phyloP scores from a whole-genome alignment of 2,797 vertebrate genomes.

The Cirrhinus molitorella region DNA sequence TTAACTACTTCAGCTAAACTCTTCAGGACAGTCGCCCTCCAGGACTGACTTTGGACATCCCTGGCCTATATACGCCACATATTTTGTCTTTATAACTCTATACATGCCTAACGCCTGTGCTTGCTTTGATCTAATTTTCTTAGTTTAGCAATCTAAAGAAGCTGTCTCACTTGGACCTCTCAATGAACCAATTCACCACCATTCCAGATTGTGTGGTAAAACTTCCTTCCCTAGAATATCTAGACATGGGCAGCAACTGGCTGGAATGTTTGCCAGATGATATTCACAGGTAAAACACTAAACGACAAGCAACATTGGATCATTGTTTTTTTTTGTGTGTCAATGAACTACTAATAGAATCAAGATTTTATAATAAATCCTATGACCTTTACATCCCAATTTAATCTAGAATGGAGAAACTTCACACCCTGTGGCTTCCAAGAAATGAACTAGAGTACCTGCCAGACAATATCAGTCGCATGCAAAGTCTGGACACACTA shows the following conservation, averaged over 20 bases:
- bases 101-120: neutral
- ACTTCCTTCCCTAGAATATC: constrained; percentile 90
- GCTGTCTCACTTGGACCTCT: constrained; percentile 91
- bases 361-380: neutral
- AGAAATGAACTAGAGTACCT: constrained; percentile 88
- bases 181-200: constrained; percentile 88
- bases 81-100: neutral
- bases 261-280: constrained; percentile 85
- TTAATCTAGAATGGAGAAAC: constrained; percentile 85
- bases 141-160: constrained; percentile 85
- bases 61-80: neutral
- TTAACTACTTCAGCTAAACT: no score
- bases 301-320: neutral
- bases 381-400: neutral
- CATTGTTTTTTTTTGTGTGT: neutral
- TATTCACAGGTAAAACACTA: constrained; percentile 83
- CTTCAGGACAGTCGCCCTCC: no score
- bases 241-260: constrained; percentile 93
- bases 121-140: constrained; percentile 30
- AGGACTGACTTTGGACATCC: no score
- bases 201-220: constrained; percentile 85
- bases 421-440: constrained; percentile 95
- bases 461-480: constrained; percentile 85
- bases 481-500: constrained; percentile 88
- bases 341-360: neutral